phyloP scores from a whole-genome alignment of 2,797 vertebrate genomes.

The Sebastes hubbsi region DNA sequence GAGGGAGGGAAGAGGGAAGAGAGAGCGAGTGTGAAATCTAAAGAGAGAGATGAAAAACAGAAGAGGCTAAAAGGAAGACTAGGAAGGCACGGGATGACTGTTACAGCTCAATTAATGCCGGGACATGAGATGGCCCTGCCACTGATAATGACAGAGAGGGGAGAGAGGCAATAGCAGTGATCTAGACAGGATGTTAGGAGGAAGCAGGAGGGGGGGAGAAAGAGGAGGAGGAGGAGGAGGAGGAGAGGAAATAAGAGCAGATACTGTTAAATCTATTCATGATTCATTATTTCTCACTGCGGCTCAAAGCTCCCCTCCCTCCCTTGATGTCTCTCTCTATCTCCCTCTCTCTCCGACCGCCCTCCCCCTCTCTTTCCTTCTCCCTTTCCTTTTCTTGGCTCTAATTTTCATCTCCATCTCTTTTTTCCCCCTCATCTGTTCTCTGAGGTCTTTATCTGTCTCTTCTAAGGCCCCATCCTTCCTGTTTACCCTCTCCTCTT shows the following conservation, averaged over 20 bases:
- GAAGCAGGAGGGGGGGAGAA: constrained; percentile 50
- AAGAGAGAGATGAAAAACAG: constrained; percentile 9
- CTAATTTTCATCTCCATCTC: constrained; percentile 54
- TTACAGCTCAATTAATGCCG: constrained; percentile 77
- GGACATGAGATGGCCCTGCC: constrained; percentile 70
- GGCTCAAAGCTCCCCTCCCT: constrained; percentile 64
- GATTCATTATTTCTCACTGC: constrained; percentile 79
- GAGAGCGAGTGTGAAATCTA: constrained; percentile 29
- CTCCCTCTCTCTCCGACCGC: not conserved
- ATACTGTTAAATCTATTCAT: constrained; percentile 83
- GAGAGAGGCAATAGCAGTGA: constrained; percentile 56
- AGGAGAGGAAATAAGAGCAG: constrained; percentile 77
- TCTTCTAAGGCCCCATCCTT: constrained; percentile 68
- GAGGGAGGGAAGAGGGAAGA: not conserved
- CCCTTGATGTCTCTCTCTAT: constrained; percentile 13
- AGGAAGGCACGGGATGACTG: constrained; percentile 57
- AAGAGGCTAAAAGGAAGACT: constrained; percentile 37
- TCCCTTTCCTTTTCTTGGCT: constrained; percentile 59
- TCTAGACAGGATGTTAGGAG: constrained; percentile 75
- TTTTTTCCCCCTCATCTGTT: constrained; percentile 44
- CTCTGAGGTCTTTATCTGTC: constrained; percentile 73
- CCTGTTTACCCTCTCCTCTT: constrained; percentile 75
- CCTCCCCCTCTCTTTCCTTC: constrained; percentile 19
- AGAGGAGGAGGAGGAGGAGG: constrained; percentile 25
- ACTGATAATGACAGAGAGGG: constrained; percentile 67